Conservation (phyloP, 1,140 invertebrate species). For the Papilio polytes region DNA sequence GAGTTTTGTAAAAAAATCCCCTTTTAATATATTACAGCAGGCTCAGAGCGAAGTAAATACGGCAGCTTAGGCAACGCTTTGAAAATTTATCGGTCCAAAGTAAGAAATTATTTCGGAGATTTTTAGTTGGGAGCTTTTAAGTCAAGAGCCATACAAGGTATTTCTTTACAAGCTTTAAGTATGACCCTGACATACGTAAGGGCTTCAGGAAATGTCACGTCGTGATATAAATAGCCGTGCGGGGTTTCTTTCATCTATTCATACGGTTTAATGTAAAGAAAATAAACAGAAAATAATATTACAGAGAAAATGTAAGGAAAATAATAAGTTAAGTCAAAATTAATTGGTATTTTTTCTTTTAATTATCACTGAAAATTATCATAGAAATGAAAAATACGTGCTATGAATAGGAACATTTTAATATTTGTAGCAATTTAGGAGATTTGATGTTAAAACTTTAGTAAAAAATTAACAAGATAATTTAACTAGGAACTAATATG, state of each 20-base stretch:
- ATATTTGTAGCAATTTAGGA: neutral
- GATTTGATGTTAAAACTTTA: neutral
- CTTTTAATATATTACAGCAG: conserved; percentile 39
- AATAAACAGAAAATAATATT: no score
- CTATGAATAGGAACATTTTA: neutral
- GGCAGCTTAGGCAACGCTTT: conserved; percentile 27
- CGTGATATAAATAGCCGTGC: neutral
- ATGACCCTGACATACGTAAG: neutral
- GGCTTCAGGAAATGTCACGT: neutral
- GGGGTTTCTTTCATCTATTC: neutral
- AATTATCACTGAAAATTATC: neutral
- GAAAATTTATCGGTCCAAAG: conserved; percentile 39
- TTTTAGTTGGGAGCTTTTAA: conserved; percentile 37
- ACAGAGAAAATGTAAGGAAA: neutral
- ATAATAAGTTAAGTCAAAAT: neutral
- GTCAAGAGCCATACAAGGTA: conserved; percentile 30
- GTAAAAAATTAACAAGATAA: no score
- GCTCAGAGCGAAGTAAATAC: conserved; percentile 39
- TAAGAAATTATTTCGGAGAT: conserved; percentile 38
- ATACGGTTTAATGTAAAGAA: neutral
- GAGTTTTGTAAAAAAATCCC: conserved; percentile 5
- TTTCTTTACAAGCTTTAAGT: neutral
- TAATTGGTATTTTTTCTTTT: neutral
- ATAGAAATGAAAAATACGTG: conserved; percentile 27
- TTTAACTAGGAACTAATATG: no score